Base-by-base conservation (phyloP, 2,113 vertebrate species). In the Gulo gulo region DNA sequence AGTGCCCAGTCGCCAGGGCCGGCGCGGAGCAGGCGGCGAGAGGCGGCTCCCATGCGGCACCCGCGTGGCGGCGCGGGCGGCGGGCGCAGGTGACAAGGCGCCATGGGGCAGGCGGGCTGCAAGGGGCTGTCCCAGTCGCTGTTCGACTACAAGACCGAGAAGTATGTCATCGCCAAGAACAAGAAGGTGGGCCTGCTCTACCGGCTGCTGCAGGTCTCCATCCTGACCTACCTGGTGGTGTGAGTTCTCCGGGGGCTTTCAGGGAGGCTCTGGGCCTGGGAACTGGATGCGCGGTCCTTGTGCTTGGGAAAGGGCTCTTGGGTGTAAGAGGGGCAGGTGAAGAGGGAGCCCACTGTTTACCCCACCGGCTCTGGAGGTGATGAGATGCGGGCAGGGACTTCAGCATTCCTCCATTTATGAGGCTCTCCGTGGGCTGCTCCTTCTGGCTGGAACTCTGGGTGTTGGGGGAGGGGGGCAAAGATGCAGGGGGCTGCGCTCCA, bases 61-160 rank as follows among this genome's bases (percentile, higher is more conserved):
- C 13, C 16, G 61, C 39, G 87, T 6, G 61, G 63, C 74, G 3
- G 18, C 83, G 59, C 79, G 8, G 93, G 61, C 91, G 0, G 86
- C 39, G 7, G 80, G 12, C 73, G 90, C 1, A 29, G 91, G 93
- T 4, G 21, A 97, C 96, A 95, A 0, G 8, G 85, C 79, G 92
- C 97, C 97, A 99, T 99, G 99, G 99, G 99, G 96, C 99, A 98
- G 98, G 97, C 98, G 94, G 98, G 95, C 79, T 99, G 98, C 98
- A 99, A 99, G 88, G 98, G 52, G 74, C 98, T 99, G 45, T 99
- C 98, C 87, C 89, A 99, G 6, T 99, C 99, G 1, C 98, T 99
- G 39, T 99, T 99, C 26, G 99, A 99, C 98, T 99, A 99, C 98
- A 99, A 99, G 98, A 99, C 99, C 0, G 99, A 99, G 96, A 99